These are phyloP conservation scores for Heliconius eleuchia DNA, from an alignment of 1,140 invertebrate genomes.

Conservation along the genomic window DNA sequence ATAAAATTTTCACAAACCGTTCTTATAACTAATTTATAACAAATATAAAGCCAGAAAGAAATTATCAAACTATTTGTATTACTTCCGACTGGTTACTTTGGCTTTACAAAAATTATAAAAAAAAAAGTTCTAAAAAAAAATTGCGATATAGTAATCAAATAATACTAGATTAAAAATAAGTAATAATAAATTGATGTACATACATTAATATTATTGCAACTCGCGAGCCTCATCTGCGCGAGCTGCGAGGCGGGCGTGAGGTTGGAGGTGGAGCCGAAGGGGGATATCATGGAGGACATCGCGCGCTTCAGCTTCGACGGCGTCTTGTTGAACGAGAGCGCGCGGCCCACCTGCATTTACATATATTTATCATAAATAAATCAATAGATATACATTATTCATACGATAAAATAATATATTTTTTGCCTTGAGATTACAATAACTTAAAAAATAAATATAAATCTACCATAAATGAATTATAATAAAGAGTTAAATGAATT, in stretches of 20 bases:
- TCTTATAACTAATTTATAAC: no score
- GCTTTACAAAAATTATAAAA: no score
- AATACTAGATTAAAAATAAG: neutral
- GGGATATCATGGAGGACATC: conserved; percentile 95
- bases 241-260: conserved; percentile 86
- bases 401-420: neutral
- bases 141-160: no score
- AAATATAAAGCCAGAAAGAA: no score
- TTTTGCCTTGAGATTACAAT: neutral
- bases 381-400: neutral
- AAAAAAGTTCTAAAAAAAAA: no score
- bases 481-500: conserved; percentile 18
- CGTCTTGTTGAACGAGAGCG: conserved; percentile 97
- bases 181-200: conserved; percentile 66
- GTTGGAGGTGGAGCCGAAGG: conserved; percentile 90
- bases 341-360: conserved; percentile 86
- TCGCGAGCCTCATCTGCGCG: conserved; percentile 90
- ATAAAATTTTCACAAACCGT: no score
- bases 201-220: conserved; percentile 92
- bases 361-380: neutral
- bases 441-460: neutral
- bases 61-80: no score
- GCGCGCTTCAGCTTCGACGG: conserved; percentile 95
- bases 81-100: no score
- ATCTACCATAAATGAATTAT: neutral